Percentiles rank a stretch among this genome's conserved stretches.
phyloP scores from a whole-genome alignment of 2,113 vertebrate species.

The Pollachius pollachius region DNA sequence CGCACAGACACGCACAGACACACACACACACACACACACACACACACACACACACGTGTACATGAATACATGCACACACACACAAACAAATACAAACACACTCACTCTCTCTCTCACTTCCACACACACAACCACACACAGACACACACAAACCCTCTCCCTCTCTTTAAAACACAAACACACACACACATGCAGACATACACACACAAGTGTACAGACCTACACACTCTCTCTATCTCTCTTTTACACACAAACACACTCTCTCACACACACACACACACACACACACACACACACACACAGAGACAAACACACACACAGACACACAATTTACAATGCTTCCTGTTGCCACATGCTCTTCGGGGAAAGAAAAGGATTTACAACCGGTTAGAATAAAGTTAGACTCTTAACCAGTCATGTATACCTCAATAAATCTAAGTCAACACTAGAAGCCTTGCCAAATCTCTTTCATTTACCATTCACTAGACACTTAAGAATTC shows the following conservation, averaged over 20 bases:
- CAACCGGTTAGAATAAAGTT: too few species aligned
- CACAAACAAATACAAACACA: conserved; percentile 6
- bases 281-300: neutral
- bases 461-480: too few species aligned
- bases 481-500: too few species aligned
- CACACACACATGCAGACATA: neutral
- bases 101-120: conserved; percentile 1
- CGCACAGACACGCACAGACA: neutral
- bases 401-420: too few species aligned
- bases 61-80: neutral
- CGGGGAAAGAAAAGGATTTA: too few species aligned
- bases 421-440: too few species aligned
- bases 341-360: too few species aligned
- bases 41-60: conserved; percentile 4
- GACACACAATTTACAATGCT: neutral
- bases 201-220: neutral
- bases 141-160: neutral
- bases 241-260: too few species aligned
- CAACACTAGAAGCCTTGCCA: too few species aligned
- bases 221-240: too few species aligned
- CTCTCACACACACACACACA: neutral
- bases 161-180: neutral
- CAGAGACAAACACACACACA: neutral
- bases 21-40: conserved; percentile 2
- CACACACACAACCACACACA: neutral